A percentile compares a stretch with the other conserved stretches of the same genome.
These are phyloP conservation scores for Odontocolon sp. DNA, from an alignment of 2,888 invertebrate species.

Conservation along the genomic window DNA sequence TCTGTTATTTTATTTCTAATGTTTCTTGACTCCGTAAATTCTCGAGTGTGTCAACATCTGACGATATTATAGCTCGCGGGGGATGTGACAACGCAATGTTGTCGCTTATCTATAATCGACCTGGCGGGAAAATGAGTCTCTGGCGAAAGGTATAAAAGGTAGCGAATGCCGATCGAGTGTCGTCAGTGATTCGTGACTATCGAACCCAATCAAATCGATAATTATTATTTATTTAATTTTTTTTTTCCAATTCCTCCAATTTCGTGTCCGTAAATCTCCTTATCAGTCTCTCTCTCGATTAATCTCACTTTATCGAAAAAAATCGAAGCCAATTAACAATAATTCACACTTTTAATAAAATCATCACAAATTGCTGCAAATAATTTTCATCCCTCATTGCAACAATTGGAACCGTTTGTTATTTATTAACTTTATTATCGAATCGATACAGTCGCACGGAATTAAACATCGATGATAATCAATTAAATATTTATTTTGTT, in stretches of 20 bases:
- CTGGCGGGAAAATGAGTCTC: slow-evolving; percentile 11
- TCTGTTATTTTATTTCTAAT: slow-evolving; percentile 1
- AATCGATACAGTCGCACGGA: not conserved
- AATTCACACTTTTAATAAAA: not conserved
- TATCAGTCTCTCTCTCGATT: no score
- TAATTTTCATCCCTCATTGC: not conserved
- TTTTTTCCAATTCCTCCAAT: not conserved
- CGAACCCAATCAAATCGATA: slow-evolving; percentile 39
- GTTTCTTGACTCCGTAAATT: not conserved
- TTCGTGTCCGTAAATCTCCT: no score
- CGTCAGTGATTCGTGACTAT: slow-evolving; percentile 68
- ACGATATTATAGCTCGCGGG: no score
- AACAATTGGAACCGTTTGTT: not conserved
- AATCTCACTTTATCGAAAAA: no score
- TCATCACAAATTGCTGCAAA: not conserved
- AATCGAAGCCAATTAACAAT: not conserved
- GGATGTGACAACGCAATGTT: slow-evolving; percentile 9
- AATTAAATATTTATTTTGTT: not conserved
- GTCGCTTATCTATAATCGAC: slow-evolving; percentile 58
- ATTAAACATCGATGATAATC: not conserved
- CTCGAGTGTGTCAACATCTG: not conserved
- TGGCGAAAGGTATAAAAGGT: slow-evolving; percentile 72
- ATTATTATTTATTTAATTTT: not conserved
- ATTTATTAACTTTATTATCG: no score
- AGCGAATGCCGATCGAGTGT: slow-evolving; percentile 63